Base-by-base conservation (phyloP, 2,888 invertebrate species). In the Kuschelorhynchus macadamiae region DNA sequence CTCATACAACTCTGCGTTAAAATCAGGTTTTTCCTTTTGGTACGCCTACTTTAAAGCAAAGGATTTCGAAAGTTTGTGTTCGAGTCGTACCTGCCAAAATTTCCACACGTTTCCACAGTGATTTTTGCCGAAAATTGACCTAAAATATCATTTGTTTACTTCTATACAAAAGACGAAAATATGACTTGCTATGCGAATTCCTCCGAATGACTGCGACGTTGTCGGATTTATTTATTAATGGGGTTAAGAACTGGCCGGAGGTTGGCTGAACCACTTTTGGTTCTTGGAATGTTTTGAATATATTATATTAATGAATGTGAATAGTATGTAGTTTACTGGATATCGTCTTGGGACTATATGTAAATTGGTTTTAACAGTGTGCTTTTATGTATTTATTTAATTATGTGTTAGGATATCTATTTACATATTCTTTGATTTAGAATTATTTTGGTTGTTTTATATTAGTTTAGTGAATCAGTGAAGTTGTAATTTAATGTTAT, bases 171-270 rank as follows among this genome's bases (percentile, higher is more conserved):
- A 66, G 59, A 60, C 56, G 67, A 67, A 60, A 67, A 67, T 61
- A 67, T 61, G 55, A 61, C 49, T 61, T 41, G 67, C 42, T 55
- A 61, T 42, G 67, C 67, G 36, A 67, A 67, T 67, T 67, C 67
- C 61, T 67, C 41, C 33, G 39, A 47, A 49, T 32, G 18, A 12
- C 9, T 20, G 41, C 67, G n/a, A 9, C 33, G 67, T 67, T 67
- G 67, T 21, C 67, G 12, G 55, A 47, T 30, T 50, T 55, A n/a
- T n/a, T n/a, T n/a, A n/a, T 11, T n/a, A 55, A 30, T 30, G 55
- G 36, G 36, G 11, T 36, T 36, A 36, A 36, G 36, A 7, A 25
- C 52, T 52, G 20, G 12, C 21, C 36, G 2, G 25, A 5, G 25
- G 25, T 25, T 25, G 25, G 25, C 1, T 33, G 20, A n/a, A n/a